Percentiles rank a stretch among this genome's conserved stretches.
Conservation (phyloP, 2,888 invertebrate species). For the Drosophila ustulata region DNA sequence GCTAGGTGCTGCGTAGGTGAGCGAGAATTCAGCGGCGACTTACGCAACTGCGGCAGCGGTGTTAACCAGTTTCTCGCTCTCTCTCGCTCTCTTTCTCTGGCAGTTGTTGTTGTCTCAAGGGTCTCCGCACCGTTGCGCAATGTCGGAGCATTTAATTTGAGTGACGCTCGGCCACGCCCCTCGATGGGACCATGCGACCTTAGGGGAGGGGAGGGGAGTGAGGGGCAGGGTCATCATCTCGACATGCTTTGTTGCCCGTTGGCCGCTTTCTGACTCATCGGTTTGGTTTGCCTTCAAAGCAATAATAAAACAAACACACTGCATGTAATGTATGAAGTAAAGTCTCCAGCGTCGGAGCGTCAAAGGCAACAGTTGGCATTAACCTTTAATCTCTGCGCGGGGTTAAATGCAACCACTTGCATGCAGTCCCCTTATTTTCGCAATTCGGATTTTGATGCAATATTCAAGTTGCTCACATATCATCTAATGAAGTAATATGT, state of each 20-base stretch:
- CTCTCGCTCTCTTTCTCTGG: neutral
- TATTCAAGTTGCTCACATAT: too few relatives aligned
- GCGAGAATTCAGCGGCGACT: slow-evolving; percentile 24
- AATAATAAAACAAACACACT: slow-evolving; percentile 21
- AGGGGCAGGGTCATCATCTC: slow-evolving; percentile 27
- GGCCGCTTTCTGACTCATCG: slow-evolving; percentile 49
- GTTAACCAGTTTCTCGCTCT: slow-evolving; percentile 44
- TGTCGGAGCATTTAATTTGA: slow-evolving; percentile 55
- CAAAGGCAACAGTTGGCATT: slow-evolving; percentile 27
- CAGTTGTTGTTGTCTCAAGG: slow-evolving; percentile 21
- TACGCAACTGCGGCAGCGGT: slow-evolving; percentile 35
- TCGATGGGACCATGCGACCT: slow-evolving; percentile 29
- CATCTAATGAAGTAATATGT: too few relatives aligned
- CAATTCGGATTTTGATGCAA: too few relatives aligned
- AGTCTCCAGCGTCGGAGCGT: slow-evolving; percentile 12
- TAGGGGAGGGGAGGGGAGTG: neutral
- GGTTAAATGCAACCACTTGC: neutral
- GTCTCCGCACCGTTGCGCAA: slow-evolving; percentile 47
- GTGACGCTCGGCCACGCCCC: slow-evolving; percentile 54
- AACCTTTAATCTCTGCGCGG: slow-evolving; percentile 26
- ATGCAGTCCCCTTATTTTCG: neutral
- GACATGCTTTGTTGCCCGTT: slow-evolving; percentile 54
- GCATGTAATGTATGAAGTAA: slow-evolving; percentile 23
- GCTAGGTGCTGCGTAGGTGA: slow-evolving; percentile 40
- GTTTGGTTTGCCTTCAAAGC: slow-evolving; percentile 17